A percentile compares a stretch with the other conserved stretches of the same genome.
These are phyloP conservation scores for Dicycla oo DNA, from an alignment of 2,888 invertebrate species.

Conservation along the genomic window DNA sequence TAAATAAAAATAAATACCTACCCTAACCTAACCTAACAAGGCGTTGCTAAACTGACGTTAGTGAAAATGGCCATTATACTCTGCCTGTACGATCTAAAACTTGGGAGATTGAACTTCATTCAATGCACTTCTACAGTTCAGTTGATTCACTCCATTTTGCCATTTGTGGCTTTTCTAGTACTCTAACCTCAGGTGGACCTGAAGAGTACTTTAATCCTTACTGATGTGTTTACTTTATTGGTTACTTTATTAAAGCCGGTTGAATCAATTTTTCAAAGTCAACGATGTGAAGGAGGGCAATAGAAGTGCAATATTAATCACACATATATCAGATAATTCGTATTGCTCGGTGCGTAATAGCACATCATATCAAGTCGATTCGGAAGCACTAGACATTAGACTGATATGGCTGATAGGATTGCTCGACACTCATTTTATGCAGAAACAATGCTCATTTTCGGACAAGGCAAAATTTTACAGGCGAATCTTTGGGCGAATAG, in stretches of 20 bases:
- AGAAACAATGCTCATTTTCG: not conserved
- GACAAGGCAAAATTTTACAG: not conserved
- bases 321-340: not conserved
- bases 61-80: not conserved
- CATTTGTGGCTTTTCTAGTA: not conserved
- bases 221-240: too few species aligned
- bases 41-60: not conserved
- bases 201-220: not conserved
- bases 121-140: not conserved
- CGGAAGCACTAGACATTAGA: not conserved
- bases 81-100: not conserved
- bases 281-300: not conserved
- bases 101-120: not conserved
- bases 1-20: too few species aligned
- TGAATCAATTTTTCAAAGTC: not conserved
- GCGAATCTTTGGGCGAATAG: not conserved
- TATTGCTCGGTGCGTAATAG: not conserved
- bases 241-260: conserved; percentile 1
- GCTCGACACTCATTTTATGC: not conserved
- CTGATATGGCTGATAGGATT: too few species aligned
- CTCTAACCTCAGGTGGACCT: not conserved
- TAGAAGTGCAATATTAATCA: not conserved
- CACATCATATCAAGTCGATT: not conserved
- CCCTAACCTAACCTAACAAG: not conserved
- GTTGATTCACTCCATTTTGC: too few species aligned